A percentile compares a stretch with the other conserved stretches of the same genome.
phyloP scores from a whole-genome alignment of 2,888 invertebrate genomes.

The Melanchra persicariae region DNA sequence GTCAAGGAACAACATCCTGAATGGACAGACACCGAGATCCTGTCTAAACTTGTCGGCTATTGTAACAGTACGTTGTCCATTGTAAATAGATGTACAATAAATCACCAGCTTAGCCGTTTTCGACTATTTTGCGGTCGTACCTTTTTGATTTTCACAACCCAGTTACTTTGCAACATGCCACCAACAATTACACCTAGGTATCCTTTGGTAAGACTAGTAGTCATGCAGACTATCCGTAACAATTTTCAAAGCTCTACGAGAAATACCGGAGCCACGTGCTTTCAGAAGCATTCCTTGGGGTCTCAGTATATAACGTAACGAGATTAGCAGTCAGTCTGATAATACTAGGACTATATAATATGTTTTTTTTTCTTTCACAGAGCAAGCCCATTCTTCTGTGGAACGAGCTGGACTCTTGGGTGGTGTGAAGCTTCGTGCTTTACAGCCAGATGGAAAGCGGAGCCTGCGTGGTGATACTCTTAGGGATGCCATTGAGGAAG shows the following conservation, averaged over 20 bases:
- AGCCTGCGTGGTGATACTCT: slow-evolving; percentile 94
- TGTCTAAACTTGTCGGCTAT: slow-evolving; percentile 96
- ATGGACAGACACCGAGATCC: slow-evolving; percentile 93
- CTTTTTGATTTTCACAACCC: neutral
- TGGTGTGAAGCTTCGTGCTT: slow-evolving; percentile 94
- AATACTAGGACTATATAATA: neutral
- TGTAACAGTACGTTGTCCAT: slow-evolving; percentile 93
- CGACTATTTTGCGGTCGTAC: neutral
- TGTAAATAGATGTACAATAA: neutral
- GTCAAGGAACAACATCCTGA: slow-evolving; percentile 94
- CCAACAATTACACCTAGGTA: no score
- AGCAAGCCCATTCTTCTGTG: slow-evolving; percentile 98
- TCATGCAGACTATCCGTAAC: no score
- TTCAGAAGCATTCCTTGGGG: no score
- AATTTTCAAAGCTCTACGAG: no score
- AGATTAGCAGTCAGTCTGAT: neutral
- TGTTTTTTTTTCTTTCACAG: slow-evolving; percentile 80
- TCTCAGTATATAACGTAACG: neutral
- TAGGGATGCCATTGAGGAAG: slow-evolving; percentile 95
- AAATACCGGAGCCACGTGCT: no score
- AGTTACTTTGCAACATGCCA: neutral
- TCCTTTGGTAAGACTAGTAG: no score
- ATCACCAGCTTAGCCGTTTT: neutral
- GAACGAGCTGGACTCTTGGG: slow-evolving; percentile 97
- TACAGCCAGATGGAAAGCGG: slow-evolving; percentile 94